These are phyloP conservation scores for Aphelenchoides bicaudatus DNA, from an alignment of 2,888 invertebrate genomes.

Conservation along the genomic window DNA sequence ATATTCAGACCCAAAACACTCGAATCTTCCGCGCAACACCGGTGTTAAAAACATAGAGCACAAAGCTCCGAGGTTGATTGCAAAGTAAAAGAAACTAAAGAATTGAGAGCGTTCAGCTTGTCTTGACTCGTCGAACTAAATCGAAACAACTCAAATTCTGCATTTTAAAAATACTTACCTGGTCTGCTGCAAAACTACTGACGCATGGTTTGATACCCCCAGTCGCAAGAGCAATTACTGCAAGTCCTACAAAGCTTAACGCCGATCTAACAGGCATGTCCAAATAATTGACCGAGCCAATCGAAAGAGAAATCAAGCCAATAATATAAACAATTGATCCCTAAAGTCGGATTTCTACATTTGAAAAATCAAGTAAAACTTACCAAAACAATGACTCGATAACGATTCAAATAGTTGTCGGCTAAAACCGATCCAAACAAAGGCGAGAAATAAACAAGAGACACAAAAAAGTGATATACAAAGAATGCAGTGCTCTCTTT, in stretches of 20 bases:
- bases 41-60: conserved; percentile 12
- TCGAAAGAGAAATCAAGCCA: neutral
- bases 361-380: neutral
- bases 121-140: conserved; percentile 65
- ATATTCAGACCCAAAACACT: conserved; percentile 8
- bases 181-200: conserved; percentile 10
- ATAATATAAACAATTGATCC: conserved; percentile 1
- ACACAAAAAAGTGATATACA: conserved; percentile 4
- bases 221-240: conserved; percentile 8
- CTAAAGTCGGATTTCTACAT: neutral
- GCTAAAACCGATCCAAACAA: conserved; percentile 7
- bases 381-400: conserved; percentile 6
- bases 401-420: conserved; percentile 7
- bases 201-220: conserved; percentile 16
- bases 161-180: neutral
- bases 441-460: conserved; percentile 6
- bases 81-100: conserved; percentile 9
- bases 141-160: neutral
- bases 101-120: conserved; percentile 60
- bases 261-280: neutral
- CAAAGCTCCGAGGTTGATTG: conserved; percentile 14
- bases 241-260: conserved; percentile 4
- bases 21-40: conserved; percentile 4
- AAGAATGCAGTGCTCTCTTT: neutral
- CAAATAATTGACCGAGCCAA: neutral